These are phyloP conservation scores for Rhabdomys dilectus DNA, from an alignment of 2,113 vertebrate species.

Conservation along the genomic window DNA sequence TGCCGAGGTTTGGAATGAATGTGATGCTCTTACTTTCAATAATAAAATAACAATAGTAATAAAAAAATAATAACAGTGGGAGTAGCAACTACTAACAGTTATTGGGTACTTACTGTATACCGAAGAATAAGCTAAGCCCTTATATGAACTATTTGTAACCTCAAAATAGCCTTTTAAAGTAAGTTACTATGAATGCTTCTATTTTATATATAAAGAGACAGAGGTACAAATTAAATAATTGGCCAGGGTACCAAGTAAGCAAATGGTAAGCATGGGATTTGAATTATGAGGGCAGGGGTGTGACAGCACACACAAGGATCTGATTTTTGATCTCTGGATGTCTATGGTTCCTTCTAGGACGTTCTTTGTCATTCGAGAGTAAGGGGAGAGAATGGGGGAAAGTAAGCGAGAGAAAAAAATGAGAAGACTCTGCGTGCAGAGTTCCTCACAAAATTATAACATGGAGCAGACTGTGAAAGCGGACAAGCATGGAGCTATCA, in stretches of 20 bases:
- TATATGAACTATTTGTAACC: neutral
- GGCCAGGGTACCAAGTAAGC: neutral
- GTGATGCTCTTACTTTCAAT: neutral
- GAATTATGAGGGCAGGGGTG: neutral
- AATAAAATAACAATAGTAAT: neutral
- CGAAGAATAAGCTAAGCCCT: neutral
- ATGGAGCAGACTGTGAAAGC: neutral
- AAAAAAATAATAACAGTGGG: neutral
- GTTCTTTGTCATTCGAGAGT: neutral
- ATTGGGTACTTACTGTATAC: neutral
- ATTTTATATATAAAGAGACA: neutral
- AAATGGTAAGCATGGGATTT: neutral
- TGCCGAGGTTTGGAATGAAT: neutral
- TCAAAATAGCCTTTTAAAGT: constrained; percentile 32
- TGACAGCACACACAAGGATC: neutral
- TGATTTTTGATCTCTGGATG: neutral
- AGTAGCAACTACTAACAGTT: neutral
- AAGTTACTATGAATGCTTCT: neutral
- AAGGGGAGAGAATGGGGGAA: neutral
- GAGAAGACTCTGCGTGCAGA: neutral
- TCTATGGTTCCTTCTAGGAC: neutral
- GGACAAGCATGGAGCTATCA: neutral
- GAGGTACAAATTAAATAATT: neutral
- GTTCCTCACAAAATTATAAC: neutral
- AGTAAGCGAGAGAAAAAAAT: neutral